Evolutionary conservation across 2,888 invertebrate species (phyloP).

Genomic region (Tachina grossa): DNA sequence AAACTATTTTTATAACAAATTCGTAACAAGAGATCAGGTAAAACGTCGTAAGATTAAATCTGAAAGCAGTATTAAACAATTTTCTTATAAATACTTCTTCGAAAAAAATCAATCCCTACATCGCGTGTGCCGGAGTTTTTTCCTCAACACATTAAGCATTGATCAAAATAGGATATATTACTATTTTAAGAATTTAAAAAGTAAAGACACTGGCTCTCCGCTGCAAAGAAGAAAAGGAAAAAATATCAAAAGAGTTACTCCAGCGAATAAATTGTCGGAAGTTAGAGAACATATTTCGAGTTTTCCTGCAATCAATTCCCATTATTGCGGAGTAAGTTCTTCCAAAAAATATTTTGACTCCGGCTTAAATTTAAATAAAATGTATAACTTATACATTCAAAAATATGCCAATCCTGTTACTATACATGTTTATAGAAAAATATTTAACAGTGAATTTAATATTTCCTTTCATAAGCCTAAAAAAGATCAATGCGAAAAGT

Average conservation of each 20-base stretch:
- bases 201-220: too few species aligned
- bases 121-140: too few species aligned
- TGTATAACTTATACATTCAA: not conserved
- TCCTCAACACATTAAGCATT: too few species aligned
- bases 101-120: too few species aligned
- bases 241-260: slow-evolving; percentile 1
- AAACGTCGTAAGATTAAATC: too few species aligned
- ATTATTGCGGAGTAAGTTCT: not conserved
- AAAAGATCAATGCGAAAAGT: not conserved
- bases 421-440: slow-evolving; percentile 22
- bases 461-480: slow-evolving; percentile 37
- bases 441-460: slow-evolving; percentile 32
- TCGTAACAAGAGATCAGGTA: too few species aligned
- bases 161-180: too few species aligned
- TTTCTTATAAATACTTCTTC: too few species aligned
- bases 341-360: not conserved
- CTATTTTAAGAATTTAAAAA: too few species aligned
- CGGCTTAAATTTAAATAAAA: not conserved
- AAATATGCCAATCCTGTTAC: not conserved
- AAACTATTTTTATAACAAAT: too few species aligned
- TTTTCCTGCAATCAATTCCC: not conserved
- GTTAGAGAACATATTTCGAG: not conserved
- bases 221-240: too few species aligned
- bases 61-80: too few species aligned
- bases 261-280: not conserved